Evolutionary conservation across 2,888 invertebrate species (phyloP).

Genomic region (Zaprionus lineosus): DNA sequence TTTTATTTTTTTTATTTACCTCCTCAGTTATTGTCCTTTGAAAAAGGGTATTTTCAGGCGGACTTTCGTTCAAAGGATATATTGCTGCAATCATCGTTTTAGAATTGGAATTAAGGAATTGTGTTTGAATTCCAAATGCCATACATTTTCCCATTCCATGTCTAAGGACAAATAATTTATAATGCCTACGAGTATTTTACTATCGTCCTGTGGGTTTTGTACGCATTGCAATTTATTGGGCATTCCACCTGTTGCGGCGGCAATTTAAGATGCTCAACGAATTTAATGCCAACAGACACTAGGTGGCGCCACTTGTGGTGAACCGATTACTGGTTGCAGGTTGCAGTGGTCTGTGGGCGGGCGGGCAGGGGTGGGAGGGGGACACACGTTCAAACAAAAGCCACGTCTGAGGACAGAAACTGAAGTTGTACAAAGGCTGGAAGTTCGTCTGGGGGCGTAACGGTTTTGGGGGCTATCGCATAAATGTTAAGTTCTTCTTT

Average conservation of each 20-base stretch:
- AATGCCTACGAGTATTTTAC: too few relatives aligned
- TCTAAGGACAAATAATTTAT: constrained; percentile 17
- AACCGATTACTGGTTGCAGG: constrained; percentile 35
- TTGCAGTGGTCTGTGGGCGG: too few relatives aligned
- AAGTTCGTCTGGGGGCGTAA: background rate
- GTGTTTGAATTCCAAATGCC: constrained; percentile 41
- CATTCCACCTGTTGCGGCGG: constrained; percentile 35
- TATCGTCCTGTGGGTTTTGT: constrained; percentile 30
- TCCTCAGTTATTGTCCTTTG: too few relatives aligned
- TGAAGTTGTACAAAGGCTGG: constrained; percentile 37
- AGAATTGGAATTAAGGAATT: constrained; percentile 67
- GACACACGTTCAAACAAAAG: constrained; percentile 30
- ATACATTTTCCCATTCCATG: background rate
- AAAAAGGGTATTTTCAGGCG: background rate
- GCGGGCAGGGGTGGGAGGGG: too few relatives aligned
- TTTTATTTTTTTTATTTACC: too few relatives aligned
- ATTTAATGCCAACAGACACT: constrained; percentile 27
- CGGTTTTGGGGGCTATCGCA: constrained; percentile 41
- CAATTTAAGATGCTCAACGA: constrained; percentile 32
- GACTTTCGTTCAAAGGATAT: constrained; percentile 1
- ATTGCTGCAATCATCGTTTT: constrained; percentile 65
- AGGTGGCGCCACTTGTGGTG: constrained; percentile 43
- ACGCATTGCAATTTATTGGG: constrained; percentile 46
- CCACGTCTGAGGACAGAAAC: constrained; percentile 8
- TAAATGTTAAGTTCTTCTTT: constrained; percentile 59